Conservation (phyloP, 2,113 vertebrate species). For the Hystrix brachyura region DNA sequence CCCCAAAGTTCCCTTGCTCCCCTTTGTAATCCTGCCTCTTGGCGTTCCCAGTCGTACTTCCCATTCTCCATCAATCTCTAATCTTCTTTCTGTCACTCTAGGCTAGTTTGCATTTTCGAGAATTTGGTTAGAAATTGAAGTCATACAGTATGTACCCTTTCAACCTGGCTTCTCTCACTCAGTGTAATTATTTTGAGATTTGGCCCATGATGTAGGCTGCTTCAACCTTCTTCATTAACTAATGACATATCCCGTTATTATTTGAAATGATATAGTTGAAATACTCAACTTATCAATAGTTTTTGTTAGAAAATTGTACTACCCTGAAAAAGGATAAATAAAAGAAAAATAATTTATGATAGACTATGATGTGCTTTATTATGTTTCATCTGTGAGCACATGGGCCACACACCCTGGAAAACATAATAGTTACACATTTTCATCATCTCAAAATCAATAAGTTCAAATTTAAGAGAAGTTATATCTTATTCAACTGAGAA, state of each 20-base stretch:
- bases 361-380: not conserved
- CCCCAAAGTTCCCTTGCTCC: not conserved
- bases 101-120: constrained; percentile 32
- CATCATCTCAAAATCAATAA: not conserved
- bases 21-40: not conserved
- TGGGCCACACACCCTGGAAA: not conserved
- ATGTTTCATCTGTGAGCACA: not conserved
- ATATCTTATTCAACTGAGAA: not conserved
- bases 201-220: not conserved
- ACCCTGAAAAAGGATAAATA: not conserved
- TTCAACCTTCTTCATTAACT: constrained; percentile 11
- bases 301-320: not conserved
- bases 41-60: not conserved
- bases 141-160: not conserved
- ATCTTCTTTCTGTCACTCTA: not conserved
- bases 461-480: constrained; percentile 25
- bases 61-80: not conserved
- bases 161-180: constrained; percentile 31
- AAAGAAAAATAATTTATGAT: constrained; percentile 37
- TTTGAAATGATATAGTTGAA: constrained; percentile 57
- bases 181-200: not conserved
- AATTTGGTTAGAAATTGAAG: constrained; percentile 13
- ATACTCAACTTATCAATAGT: constrained; percentile 21
- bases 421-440: not conserved
- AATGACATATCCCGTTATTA: not conserved